Conservation (phyloP, 1,140 invertebrate species). For the Paralvinella palmiformis region DNA sequence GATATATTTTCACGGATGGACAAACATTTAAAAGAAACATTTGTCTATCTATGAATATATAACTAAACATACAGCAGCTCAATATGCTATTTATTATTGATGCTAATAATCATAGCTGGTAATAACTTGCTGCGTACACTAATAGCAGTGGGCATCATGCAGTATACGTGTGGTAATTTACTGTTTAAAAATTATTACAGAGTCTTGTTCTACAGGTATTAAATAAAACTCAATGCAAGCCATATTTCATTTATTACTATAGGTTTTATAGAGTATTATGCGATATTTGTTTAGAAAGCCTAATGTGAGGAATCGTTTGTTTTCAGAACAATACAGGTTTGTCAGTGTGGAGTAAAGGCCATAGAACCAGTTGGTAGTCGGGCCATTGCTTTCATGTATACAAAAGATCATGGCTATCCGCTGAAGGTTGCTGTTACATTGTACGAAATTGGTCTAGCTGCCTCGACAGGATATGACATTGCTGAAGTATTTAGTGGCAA, state of each 20-base stretch:
- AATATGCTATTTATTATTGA: no score
- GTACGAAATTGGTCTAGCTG: conserved; percentile 72
- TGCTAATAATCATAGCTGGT: no score
- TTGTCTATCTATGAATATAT: no score
- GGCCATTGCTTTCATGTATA: conserved; percentile 33
- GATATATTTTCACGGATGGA: no score
- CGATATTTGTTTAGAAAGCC: not conserved
- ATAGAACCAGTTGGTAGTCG: conserved; percentile 25
- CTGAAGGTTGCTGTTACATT: conserved; percentile 39
- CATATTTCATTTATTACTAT: not conserved
- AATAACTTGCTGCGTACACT: no score
- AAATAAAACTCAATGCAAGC: not conserved
- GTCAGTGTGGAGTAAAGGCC: conserved; percentile 32
- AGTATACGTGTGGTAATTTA: no score
- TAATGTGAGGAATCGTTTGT: not conserved
- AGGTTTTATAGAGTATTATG: not conserved
- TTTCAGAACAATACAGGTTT: conserved; percentile 16
- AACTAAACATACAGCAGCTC: no score
- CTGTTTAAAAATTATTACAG: not conserved
- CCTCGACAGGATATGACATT: conserved; percentile 72
- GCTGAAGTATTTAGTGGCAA: conserved; percentile 56
- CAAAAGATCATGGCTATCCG: conserved; percentile 26
- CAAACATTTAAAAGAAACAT: no score
- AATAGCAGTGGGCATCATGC: no score
- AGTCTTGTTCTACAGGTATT: not conserved